phyloP scores from a whole-genome alignment of 2,888 invertebrate genomes.

The Lagria hirta region DNA sequence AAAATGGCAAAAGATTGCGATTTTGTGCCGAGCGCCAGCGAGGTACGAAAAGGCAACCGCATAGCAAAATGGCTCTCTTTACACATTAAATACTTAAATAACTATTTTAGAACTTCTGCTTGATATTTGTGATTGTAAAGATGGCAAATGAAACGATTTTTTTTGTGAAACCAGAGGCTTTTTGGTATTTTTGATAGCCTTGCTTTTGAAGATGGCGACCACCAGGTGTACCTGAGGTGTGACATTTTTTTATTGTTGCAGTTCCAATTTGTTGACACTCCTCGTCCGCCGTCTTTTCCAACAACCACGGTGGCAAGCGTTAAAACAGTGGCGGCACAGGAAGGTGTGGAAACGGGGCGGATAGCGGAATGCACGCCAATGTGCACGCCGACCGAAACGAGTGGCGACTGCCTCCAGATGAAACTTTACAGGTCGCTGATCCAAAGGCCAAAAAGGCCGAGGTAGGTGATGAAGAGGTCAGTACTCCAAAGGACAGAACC shows the following conservation, averaged over 20 bases:
- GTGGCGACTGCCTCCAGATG: slow-evolving; percentile 90
- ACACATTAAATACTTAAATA: too few relatives aligned
- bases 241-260: slow-evolving; percentile 27
- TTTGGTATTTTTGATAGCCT: too few relatives aligned
- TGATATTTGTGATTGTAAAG: too few relatives aligned
- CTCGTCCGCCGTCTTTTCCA: slow-evolving; percentile 25
- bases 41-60: too few relatives aligned
- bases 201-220: too few relatives aligned
- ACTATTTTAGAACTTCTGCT: too few relatives aligned
- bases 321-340: slow-evolving; percentile 51
- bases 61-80: too few relatives aligned
- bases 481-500: slow-evolving; percentile 40
- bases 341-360: slow-evolving; percentile 62
- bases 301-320: slow-evolving; percentile 29
- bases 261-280: slow-evolving; percentile 24
- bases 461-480: slow-evolving; percentile 66
- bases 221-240: too few relatives aligned
- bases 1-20: too few relatives aligned
- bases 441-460: slow-evolving; percentile 76
- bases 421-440: slow-evolving; percentile 88
- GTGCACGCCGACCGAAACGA: slow-evolving; percentile 85
- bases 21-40: too few relatives aligned
- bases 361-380: slow-evolving; percentile 84
- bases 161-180: too few relatives aligned
- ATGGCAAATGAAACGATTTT: too few relatives aligned